These are phyloP conservation scores for Ochropleura plecta DNA, from an alignment of 2,888 invertebrate species.

Conservation along the genomic window DNA sequence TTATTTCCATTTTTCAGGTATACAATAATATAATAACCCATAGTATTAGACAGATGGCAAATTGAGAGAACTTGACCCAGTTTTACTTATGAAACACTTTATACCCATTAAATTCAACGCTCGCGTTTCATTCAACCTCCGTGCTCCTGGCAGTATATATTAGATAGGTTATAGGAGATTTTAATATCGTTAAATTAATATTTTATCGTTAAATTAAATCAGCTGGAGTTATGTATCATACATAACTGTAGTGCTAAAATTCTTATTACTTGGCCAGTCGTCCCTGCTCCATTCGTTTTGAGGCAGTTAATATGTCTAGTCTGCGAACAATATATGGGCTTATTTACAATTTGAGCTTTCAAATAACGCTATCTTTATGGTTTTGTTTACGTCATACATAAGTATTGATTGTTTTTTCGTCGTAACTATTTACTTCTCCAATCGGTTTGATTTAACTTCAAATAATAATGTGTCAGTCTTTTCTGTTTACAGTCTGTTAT, in stretches of 20 bases:
- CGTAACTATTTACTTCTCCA: constrained; percentile 9
- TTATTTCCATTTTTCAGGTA: constrained; percentile 1
- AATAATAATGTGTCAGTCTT: not conserved
- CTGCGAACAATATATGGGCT: constrained; percentile 23
- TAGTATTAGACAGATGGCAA: constrained; percentile 8
- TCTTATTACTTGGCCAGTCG: constrained; percentile 15
- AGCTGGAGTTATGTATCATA: not conserved
- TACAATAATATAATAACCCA: not conserved
- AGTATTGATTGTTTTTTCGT: constrained; percentile 30
- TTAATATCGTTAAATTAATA: constrained; percentile 18
- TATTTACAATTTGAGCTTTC: constrained; percentile 31
- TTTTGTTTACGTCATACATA: constrained; percentile 33
- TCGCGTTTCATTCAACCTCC: constrained; percentile 21
- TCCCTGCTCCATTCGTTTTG: constrained; percentile 7
- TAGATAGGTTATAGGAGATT: constrained; percentile 26
- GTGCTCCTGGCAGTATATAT: not conserved
- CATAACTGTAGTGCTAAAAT: not conserved
- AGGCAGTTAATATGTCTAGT: constrained; percentile 18
- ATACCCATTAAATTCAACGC: constrained; percentile 43
- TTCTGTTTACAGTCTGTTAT: not conserved
- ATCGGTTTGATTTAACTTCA: not conserved
- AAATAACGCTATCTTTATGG: constrained; percentile 36
- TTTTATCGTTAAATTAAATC: constrained; percentile 19
- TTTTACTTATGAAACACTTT: constrained; percentile 39
- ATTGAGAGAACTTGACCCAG: constrained; percentile 12